phyloP scores from a whole-genome alignment of 2,797 vertebrate genomes.

The Malacoraja senta region DNA sequence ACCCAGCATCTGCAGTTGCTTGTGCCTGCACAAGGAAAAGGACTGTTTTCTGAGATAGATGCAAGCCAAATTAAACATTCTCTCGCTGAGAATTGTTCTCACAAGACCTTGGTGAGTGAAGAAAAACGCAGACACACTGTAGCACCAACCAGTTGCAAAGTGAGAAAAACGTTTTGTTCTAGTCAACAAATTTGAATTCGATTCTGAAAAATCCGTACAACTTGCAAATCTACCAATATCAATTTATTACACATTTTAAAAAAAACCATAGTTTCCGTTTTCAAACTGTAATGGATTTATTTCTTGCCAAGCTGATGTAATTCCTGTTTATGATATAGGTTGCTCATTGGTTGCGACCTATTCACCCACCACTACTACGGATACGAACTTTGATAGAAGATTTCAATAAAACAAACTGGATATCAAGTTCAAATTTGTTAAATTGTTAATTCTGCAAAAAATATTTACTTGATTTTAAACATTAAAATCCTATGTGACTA shows the following conservation, averaged over 20 bases:
- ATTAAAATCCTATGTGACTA: conserved; percentile 23
- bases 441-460: conserved; percentile 25
- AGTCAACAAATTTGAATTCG: neutral
- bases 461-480: conserved; percentile 15
- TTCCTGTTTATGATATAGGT: neutral
- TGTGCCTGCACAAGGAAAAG: neutral
- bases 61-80: neutral
- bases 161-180: no score
- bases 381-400: neutral
- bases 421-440: conserved; percentile 30
- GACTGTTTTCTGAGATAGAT: neutral
- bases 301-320: conserved; percentile 42
- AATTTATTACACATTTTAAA: neutral
- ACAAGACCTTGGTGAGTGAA: neutral
- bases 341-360: neutral
- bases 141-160: neutral
- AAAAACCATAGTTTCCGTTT: neutral
- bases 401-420: conserved; percentile 33
- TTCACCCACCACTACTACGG: neutral
- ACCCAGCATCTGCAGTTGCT: no score
- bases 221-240: neutral
- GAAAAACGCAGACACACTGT: neutral
- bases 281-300: conserved; percentile 41
- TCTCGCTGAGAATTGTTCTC: neutral
- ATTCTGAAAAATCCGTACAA: neutral